These are phyloP conservation scores for Zeus faber DNA, from an alignment of 2,113 vertebrate genomes.

Conservation along the genomic window DNA sequence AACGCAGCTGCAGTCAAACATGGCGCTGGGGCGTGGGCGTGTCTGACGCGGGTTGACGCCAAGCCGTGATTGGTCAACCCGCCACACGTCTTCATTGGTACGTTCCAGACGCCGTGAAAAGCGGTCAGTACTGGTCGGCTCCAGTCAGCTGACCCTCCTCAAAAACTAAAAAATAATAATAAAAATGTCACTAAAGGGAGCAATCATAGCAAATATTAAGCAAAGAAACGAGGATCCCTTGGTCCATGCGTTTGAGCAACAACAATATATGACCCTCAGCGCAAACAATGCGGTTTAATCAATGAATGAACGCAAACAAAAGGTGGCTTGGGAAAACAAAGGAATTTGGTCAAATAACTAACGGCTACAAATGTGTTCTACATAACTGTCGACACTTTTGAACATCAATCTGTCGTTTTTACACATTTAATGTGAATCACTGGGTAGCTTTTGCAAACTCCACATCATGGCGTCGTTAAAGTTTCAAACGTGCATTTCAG, in stretches of 20 bases:
- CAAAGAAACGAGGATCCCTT: background rate
- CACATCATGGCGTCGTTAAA: conserved; percentile 2
- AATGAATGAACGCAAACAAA: conserved; percentile 1
- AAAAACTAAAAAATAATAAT: too few relatives aligned
- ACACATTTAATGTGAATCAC: background rate
- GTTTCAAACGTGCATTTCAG: conserved; percentile 1
- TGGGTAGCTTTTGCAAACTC: background rate
- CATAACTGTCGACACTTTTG: background rate
- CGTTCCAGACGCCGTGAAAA: too few relatives aligned
- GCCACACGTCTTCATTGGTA: too few relatives aligned
- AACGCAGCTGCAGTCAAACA: too few relatives aligned
- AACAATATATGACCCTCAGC: background rate
- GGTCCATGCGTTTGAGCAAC: background rate
- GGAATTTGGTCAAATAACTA: background rate
- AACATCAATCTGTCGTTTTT: background rate
- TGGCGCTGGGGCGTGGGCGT: too few relatives aligned
- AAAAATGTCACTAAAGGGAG: too few relatives aligned
- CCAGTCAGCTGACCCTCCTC: too few relatives aligned
- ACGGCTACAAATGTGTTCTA: background rate
- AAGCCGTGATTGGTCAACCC: too few relatives aligned
- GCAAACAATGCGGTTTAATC: background rate
- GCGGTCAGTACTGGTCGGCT: too few relatives aligned
- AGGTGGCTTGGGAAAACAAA: conserved; percentile 1
- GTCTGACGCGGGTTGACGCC: too few relatives aligned
- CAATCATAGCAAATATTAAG: too few relatives aligned